These are phyloP conservation scores for Sceloporus undulatus DNA, from an alignment of 2,113 vertebrate genomes.

Conservation along the genomic window DNA sequence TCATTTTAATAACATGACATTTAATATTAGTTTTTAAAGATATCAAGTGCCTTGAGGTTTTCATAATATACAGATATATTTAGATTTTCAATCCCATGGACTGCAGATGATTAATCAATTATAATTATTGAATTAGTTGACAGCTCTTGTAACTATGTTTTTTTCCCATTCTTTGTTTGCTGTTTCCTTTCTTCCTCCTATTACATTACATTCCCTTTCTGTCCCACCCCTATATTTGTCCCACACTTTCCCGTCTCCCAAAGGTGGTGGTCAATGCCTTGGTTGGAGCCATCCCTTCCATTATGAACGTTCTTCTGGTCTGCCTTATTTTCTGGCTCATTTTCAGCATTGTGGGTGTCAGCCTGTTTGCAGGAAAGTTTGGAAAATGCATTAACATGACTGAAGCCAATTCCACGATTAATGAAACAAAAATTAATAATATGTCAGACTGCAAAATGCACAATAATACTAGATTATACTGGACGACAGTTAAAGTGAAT, in stretches of 20 bases:
- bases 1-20: too few species aligned
- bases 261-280: conserved; percentile 97
- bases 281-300: conserved; percentile 95
- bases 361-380: conserved; percentile 93
- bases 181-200: background rate
- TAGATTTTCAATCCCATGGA: background rate
- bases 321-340: conserved; percentile 97
- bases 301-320: conserved; percentile 94
- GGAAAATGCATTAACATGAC: conserved; percentile 89
- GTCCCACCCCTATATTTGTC: background rate
- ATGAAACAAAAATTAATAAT: conserved; percentile 70
- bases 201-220: too few species aligned
- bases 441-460: conserved; percentile 78
- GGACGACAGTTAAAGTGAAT: conserved; percentile 95
- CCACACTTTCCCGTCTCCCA: background rate
- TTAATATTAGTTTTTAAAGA: too few species aligned
- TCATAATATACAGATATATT: background rate
- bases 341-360: conserved; percentile 96
- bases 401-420: conserved; percentile 55
- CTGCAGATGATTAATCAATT: background rate
- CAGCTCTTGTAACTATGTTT: background rate
- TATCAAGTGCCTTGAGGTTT: background rate
- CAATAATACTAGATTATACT: conserved; percentile 87
- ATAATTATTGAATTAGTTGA: background rate
- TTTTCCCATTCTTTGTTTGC: too few species aligned